A percentile compares a stretch with the other conserved stretches of the same genome.
Evolutionary conservation across 2,888 invertebrate species (phyloP).

Genomic region (Philaethria dido): DNA sequence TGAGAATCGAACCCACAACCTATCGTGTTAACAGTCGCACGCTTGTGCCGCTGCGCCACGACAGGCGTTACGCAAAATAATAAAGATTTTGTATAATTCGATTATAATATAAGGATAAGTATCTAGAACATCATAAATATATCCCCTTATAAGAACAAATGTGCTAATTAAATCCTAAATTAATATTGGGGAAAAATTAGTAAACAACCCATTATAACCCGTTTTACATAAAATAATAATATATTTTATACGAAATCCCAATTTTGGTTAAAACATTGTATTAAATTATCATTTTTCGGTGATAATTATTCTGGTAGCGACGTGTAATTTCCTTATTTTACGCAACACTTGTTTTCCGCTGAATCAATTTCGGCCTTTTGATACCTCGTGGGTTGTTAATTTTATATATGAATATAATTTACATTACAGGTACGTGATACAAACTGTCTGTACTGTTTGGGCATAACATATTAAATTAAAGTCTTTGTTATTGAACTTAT

Average conservation of each 20-base stretch:
- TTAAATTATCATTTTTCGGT: constrained; percentile 9
- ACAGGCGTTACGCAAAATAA: too few species aligned
- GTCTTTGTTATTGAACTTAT: not conserved
- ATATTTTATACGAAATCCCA: constrained; percentile 1
- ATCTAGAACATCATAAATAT: too few species aligned
- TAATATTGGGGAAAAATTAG: not conserved
- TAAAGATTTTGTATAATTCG: too few species aligned
- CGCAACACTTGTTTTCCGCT: constrained; percentile 19
- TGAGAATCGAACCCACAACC: too few species aligned
- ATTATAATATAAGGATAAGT: too few species aligned
- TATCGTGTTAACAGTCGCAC: too few species aligned
- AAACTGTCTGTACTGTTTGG: not conserved
- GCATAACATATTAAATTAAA: not conserved
- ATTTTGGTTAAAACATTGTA: not conserved
- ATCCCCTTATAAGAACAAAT: not conserved
- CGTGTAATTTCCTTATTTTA: constrained; percentile 28
- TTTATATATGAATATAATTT: constrained; percentile 5
- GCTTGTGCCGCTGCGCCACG: too few species aligned
- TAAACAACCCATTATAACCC: not conserved
- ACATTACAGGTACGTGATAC: not conserved
- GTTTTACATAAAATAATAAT: not conserved
- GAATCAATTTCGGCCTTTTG: constrained; percentile 23
- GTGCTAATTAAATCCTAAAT: not conserved
- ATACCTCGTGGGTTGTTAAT: not conserved
- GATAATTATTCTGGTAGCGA: constrained; percentile 22